Base-by-base conservation (phyloP, 2,888 invertebrate species). In the Yponomeuta cagnagella region DNA sequence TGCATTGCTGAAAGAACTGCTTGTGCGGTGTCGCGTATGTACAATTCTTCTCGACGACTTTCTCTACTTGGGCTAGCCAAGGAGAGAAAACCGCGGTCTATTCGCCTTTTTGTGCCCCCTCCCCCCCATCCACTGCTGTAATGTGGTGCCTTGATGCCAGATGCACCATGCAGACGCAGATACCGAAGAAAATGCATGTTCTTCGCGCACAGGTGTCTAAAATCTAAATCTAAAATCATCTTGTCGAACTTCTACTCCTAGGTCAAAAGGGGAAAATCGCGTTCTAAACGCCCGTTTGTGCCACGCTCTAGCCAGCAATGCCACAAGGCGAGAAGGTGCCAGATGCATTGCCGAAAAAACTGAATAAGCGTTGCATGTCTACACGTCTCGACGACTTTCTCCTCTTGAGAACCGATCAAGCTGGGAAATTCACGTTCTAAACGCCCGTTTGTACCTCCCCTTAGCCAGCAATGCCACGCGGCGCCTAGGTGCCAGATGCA, bases 401-500 rank as follows among this genome's bases (percentile, higher is more conserved):
- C 5, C 6, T 43, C 8, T 8, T 5, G 8, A 8, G 8, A 23
- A 23, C 8, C 8, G 9, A 8, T 43, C 1, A 8, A 43, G 43
- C 5, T 12, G 31, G 5, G 72, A 74, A 4, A 70, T 76, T 73
- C 52, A 76, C 80, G 76, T 77, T 66, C 31, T 4, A 64, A 3
- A 70, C 80, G 85, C 84, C 72, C 81, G 87, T 83, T 77, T 83
- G 77, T 73, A 10, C 37, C 6, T 52, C 43, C 12, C 72, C 67
- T 23, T 73, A 71, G 70, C 12, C 69, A 10, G 9, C 73, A 71
- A 71, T 76, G 77, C 77, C 85, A 83, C 81, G 80, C 82, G 86
- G 77, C 78, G 80, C 80, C 79, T 33, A 72, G 74, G 76, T 74
- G 77, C 77, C 85, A 82, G 80, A 83, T 86, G 86, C 82, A 82